phyloP scores from a whole-genome alignment of 30 jellyfish, hydroid and myxozoan genomes.

The Hydractinia echinata region DNA sequence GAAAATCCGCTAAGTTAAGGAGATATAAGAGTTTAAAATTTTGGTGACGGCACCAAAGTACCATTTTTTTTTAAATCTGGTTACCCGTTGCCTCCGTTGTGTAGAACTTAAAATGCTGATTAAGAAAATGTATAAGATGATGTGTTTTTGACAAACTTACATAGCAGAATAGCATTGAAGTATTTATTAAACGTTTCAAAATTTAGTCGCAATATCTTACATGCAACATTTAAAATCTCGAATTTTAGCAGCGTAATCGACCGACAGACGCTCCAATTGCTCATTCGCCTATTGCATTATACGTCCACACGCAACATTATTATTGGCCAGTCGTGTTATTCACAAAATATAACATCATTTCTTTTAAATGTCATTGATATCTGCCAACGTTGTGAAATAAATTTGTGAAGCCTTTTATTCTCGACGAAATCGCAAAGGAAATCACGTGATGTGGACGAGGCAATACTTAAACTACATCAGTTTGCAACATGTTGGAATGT shows the following conservation, averaged over 20 bases:
- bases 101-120: not conserved
- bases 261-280: not conserved
- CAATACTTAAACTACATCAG: not conserved
- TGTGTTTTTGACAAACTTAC: too few relatives aligned
- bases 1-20: too few relatives aligned
- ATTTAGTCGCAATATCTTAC: not conserved
- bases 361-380: not conserved
- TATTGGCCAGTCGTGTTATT: not conserved
- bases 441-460: not conserved
- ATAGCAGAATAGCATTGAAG: too few relatives aligned
- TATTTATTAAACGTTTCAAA: not conserved
- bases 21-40: too few relatives aligned
- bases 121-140: too few relatives aligned
- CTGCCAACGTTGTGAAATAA: slow-evolving; percentile 2
- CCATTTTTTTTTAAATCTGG: not conserved
- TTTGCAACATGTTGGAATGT: too few relatives aligned
- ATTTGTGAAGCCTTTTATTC: not conserved
- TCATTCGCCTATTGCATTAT: not conserved
- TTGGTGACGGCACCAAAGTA: too few relatives aligned
- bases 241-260: too few relatives aligned
- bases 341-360: not conserved
- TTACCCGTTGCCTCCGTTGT: too few relatives aligned
- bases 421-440: not conserved
- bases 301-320: slow-evolving; percentile 1
- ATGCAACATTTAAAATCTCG: not conserved